Evolutionary conservation across 2,888 invertebrate genomes (phyloP).

Genomic region (Parelbella ahira): DNA sequence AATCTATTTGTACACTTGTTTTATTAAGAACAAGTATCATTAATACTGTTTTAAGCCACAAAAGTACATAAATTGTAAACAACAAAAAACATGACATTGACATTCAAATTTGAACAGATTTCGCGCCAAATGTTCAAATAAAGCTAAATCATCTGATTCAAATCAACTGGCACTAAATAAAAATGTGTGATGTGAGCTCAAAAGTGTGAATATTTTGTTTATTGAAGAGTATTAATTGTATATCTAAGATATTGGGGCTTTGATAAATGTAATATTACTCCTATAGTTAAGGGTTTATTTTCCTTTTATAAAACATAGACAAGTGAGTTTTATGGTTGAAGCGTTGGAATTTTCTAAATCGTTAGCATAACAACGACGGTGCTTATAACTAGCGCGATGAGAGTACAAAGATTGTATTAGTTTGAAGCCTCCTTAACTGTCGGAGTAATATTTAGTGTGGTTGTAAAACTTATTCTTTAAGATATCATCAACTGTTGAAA

Average conservation of each 20-base stretch:
- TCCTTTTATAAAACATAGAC: constrained; percentile 3
- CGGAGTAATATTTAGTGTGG: not conserved
- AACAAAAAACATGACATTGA: too few relatives aligned
- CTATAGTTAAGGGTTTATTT: constrained; percentile 6
- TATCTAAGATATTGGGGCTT: constrained; percentile 7
- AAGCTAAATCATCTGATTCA: too few relatives aligned
- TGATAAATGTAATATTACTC: constrained; percentile 3
- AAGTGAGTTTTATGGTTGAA: constrained; percentile 14
- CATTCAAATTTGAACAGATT: too few relatives aligned
- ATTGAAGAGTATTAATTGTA: constrained; percentile 12
- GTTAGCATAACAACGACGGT: constrained; percentile 6
- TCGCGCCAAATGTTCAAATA: too few relatives aligned
- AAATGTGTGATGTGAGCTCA: constrained; percentile 28
- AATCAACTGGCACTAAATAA: too few relatives aligned
- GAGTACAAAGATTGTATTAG: constrained; percentile 20
- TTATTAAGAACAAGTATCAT: too few relatives aligned
- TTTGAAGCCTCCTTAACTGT: constrained; percentile 2
- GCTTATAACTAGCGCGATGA: constrained; percentile 13
- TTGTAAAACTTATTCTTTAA: not conserved
- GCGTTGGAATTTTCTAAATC: constrained; percentile 5
- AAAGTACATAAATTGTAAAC: too few relatives aligned
- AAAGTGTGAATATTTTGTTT: not conserved
- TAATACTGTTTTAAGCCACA: too few relatives aligned
- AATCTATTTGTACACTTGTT: too few relatives aligned
- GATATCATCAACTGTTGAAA: constrained; percentile 5